Base-by-base conservation (phyloP, 2,113 vertebrate genomes). In the Oryzias melastigma region DNA sequence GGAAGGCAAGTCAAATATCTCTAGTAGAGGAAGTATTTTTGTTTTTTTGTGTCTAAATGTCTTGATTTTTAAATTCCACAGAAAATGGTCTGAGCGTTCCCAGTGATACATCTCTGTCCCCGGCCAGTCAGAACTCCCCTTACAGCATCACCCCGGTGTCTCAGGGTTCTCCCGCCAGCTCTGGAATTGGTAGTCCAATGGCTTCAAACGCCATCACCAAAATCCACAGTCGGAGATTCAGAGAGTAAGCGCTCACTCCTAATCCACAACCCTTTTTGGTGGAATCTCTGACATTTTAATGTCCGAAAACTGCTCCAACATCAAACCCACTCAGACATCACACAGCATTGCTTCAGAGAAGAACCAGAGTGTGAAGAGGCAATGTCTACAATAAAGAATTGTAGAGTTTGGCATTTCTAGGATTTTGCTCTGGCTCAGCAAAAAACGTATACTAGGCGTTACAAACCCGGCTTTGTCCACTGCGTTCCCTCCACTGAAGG, bases 81-180 rank as follows among this genome's bases (percentile, higher is more conserved):
- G 91, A 93, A 49, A 92, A 89, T 5, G 96, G 94, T 60, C 87
- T 99, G 77, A 98, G 96, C 64, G 87, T 98, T 86, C 95, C 94
- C 71, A 99, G 97, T 82, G 97, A 99, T 52, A 89, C 95, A 7
- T 98, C 96, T 0, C 93, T 98, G 27, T 99, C 97, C 5, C 97
- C 97, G 57, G 96, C 97, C 84, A 98, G 96, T 91, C 97, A 99
- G 89, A 98, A 98, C 75, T 98, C 96, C 70, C 97, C 97, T 0
- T 99, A 98, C 65, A 98, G 96, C 88, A 99, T 99, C 93, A 98
- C 97, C 0, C 97, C 97, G 0, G 97, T 99, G 51, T 98, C 96
- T 1, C 97, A 99, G 85, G 97, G 97, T 3, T 98, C 96, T 35
- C 96, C 97, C 8, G 94, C 93, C 48, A 98, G 96, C 83, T 98